Evolutionary conservation across 2,797 vertebrate genomes (phyloP).

Genomic region (Coluber constrictor): DNA sequence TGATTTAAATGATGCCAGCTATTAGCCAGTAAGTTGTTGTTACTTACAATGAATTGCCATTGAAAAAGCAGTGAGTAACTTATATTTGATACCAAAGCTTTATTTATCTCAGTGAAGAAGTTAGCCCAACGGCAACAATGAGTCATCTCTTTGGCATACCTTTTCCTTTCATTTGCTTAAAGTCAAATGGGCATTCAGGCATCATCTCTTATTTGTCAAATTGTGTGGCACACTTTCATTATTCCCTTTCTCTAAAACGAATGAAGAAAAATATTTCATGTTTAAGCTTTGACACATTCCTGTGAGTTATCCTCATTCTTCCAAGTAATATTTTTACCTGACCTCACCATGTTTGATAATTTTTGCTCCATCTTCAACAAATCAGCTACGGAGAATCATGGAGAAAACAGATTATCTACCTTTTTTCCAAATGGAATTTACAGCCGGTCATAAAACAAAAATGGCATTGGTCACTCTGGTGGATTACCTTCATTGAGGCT

Average conservation of each 20-base stretch:
- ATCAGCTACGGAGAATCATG: background rate
- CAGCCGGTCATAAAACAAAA: background rate
- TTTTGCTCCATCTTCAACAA: background rate
- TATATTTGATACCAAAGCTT: background rate
- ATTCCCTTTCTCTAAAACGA: background rate
- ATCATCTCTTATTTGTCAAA: background rate
- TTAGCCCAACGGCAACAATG: background rate
- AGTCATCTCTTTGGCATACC: background rate
- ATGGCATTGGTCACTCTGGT: background rate
- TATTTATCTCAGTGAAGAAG: background rate
- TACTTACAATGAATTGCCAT: background rate
- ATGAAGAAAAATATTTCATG: background rate
- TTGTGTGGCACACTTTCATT: background rate
- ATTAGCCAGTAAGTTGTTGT: background rate
- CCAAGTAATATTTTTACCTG: background rate
- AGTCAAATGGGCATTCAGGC: background rate
- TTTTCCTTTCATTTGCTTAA: background rate
- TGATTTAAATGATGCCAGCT: background rate
- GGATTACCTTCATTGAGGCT: background rate
- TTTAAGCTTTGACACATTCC: background rate
- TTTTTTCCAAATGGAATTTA: background rate
- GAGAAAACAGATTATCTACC: background rate
- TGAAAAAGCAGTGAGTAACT: background rate
- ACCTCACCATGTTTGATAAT: background rate
- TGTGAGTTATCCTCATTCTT: background rate